Conservation (phyloP, 2,888 invertebrate genomes). For the Tipula unca region DNA sequence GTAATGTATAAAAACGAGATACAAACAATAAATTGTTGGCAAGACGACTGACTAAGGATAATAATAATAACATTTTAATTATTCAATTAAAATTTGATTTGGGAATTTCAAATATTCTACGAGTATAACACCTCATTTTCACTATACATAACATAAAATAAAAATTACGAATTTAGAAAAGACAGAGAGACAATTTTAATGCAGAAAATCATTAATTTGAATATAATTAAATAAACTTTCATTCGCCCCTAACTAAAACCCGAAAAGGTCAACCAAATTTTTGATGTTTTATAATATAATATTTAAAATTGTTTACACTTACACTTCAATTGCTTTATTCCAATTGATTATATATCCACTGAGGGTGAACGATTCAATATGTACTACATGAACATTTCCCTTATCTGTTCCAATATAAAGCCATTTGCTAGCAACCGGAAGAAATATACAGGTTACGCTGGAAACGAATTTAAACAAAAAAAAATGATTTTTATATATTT, state of each 20-base stretch:
- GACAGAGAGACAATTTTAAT: not conserved
- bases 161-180: not conserved
- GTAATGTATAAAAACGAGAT: not conserved
- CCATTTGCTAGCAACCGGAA: slow-evolving; percentile 98
- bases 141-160: not conserved
- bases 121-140: not conserved
- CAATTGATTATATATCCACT: slow-evolving; percentile 99
- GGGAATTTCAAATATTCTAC: not conserved
- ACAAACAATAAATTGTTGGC: not conserved
- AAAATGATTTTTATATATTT: not conserved
- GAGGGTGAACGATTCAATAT: slow-evolving; percentile 90
- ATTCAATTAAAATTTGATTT: not conserved
- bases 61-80: not conserved
- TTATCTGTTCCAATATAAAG: slow-evolving; percentile 95
- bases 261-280: not conserved
- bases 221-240: not conserved
- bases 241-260: not conserved
- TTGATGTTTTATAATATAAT: not conserved
- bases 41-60: not conserved
- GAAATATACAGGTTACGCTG: slow-evolving; percentile 90
- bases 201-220: not conserved
- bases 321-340: slow-evolving; percentile 99
- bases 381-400: slow-evolving; percentile 96
- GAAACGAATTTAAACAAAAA: slow-evolving; percentile 26
- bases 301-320: slow-evolving; percentile 45